Evolutionary conservation across 2,113 vertebrate species (phyloP).

Genomic region (Amia ocellicauda): DNA sequence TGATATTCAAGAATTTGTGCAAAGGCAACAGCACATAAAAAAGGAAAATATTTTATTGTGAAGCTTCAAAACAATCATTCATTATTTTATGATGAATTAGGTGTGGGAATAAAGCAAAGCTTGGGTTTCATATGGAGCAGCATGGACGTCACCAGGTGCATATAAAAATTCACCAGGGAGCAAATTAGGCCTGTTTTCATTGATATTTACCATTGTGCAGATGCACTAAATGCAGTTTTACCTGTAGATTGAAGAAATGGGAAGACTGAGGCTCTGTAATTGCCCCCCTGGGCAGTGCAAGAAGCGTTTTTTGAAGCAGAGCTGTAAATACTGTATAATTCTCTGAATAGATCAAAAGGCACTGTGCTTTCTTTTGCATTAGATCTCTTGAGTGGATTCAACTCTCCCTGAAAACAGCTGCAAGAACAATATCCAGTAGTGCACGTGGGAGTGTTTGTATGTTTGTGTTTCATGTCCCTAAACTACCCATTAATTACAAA

Average conservation of each 20-base stretch:
- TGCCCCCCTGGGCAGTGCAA: not conserved
- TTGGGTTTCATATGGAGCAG: not conserved
- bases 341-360: not conserved
- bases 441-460: not conserved
- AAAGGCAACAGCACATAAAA: not conserved
- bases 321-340: not conserved
- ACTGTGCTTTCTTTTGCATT: not conserved
- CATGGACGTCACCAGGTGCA: not conserved
- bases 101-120: constrained; percentile 5
- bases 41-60: constrained; percentile 3
- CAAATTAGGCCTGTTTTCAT: constrained; percentile 1
- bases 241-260: not conserved
- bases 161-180: not conserved
- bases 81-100: constrained; percentile 4
- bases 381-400: not conserved
- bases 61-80: not conserved
- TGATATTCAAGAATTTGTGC: not conserved
- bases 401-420: not conserved
- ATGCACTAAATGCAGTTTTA: constrained; percentile 1
- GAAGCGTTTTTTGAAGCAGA: not conserved
- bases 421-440: not conserved
- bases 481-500: not conserved
- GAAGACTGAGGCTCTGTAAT: not conserved
- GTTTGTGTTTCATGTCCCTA: not conserved
- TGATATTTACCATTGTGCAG: not conserved